A percentile compares a stretch with the other conserved stretches of the same genome.
These are phyloP conservation scores for Bombylius discolor DNA, from an alignment of 2,888 invertebrate species.

Conservation along the genomic window DNA sequence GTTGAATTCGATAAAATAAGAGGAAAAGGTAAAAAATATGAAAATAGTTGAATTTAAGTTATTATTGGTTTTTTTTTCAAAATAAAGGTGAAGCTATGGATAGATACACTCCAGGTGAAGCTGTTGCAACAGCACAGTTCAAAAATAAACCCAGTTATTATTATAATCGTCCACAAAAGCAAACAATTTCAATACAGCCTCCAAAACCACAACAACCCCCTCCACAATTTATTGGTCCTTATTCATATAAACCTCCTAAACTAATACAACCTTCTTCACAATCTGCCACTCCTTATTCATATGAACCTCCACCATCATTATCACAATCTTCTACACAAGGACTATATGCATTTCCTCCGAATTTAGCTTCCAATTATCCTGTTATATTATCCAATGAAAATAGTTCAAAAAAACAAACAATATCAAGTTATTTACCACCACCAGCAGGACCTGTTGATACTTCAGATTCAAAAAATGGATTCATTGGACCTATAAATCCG, in stretches of 20 bases:
- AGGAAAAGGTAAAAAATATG: conserved; percentile 13
- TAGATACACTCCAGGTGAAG: conserved; percentile 32
- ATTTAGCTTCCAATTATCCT: conserved; percentile 28
- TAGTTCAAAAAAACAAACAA: conserved; percentile 19
- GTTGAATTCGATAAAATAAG: conserved; percentile 23
- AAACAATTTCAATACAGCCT: background rate
- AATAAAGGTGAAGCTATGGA: conserved; percentile 23
- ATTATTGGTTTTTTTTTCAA: too few relatives aligned
- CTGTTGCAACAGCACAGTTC: conserved; percentile 24
- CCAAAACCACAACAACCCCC: background rate
- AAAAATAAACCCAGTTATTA: conserved; percentile 18
- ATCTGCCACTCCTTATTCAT: background rate
- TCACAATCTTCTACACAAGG: conserved; percentile 18
- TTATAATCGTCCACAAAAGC: conserved; percentile 14
- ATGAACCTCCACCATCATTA: background rate
- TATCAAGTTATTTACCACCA: conserved; percentile 30
- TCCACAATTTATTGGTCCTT: background rate
- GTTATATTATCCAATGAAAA: conserved; percentile 22
- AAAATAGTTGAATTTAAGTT: too few relatives aligned
- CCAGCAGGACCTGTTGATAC: conserved; percentile 24
- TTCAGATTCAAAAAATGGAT: conserved; percentile 11
- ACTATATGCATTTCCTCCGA: conserved; percentile 33
- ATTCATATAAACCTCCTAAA: background rate
- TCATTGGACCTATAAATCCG: conserved; percentile 21
- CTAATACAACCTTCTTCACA: background rate